phyloP scores from a whole-genome alignment of 2,888 invertebrate species.

The Caenorhabditis imperialis region DNA sequence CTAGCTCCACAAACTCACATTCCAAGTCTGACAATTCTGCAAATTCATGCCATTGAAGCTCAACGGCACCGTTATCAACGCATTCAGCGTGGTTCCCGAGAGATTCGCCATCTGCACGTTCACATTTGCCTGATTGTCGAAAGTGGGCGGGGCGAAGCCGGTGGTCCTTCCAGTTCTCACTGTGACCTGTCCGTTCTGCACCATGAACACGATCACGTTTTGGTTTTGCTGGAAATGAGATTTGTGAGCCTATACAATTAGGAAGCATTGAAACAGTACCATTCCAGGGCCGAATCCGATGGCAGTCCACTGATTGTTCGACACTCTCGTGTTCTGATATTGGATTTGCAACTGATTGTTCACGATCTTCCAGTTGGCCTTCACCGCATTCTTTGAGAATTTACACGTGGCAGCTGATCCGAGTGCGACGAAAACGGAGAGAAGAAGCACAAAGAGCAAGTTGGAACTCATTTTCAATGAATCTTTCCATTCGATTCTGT shows the following conservation, averaged over 20 bases:
- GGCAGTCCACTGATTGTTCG: constrained; percentile 54
- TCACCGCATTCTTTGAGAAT: constrained; percentile 12
- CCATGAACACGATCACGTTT: constrained; percentile 44
- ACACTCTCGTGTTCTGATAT: constrained; percentile 31
- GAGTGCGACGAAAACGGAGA: constrained; percentile 10
- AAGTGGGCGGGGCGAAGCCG: constrained; percentile 38
- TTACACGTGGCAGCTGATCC: constrained; percentile 25
- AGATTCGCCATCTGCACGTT: constrained; percentile 22
- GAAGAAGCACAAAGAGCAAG: too few species aligned
- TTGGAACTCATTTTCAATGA: constrained; percentile 27
- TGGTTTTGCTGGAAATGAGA: constrained; percentile 34
- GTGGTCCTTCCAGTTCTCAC: constrained; percentile 42
- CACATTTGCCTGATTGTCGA: constrained; percentile 25
- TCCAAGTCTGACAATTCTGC: constrained; percentile 51
- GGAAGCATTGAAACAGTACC: too few species aligned
- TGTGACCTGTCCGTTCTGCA: constrained; percentile 28
- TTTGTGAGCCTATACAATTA: not conserved
- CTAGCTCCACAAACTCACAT: too few species aligned
- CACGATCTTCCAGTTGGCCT: constrained; percentile 30
- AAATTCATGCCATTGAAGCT: constrained; percentile 42
- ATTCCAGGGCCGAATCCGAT: constrained; percentile 51
- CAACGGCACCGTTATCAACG: constrained; percentile 28
- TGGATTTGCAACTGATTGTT: constrained; percentile 39
- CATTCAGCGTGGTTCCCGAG: constrained; percentile 40
- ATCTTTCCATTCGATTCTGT: constrained; percentile 1